A percentile compares a stretch with the other conserved stretches of the same genome.
phyloP scores from a whole-genome alignment of 2,113 vertebrate species.

The Pluvialis apricaria region DNA sequence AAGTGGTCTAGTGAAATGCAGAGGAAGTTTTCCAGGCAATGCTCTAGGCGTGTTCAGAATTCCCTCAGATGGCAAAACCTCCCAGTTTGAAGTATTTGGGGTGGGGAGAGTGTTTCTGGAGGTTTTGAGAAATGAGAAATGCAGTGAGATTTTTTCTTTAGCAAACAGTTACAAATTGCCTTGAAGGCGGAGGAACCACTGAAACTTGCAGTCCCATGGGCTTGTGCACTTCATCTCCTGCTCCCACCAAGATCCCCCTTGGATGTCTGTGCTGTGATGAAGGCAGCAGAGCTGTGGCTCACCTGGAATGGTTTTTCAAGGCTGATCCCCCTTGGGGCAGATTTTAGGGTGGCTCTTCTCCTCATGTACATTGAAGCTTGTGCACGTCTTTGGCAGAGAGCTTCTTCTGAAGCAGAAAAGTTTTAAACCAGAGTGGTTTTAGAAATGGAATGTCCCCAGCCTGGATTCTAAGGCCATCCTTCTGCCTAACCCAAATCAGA shows the following conservation, averaged over 20 bases:
- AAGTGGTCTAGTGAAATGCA: background rate
- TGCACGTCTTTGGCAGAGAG: background rate
- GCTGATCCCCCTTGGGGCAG: background rate
- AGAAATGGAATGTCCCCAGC: background rate
- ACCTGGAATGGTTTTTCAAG: background rate
- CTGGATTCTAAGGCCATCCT: background rate
- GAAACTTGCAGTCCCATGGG: background rate
- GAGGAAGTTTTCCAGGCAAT: background rate
- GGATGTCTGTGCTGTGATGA: background rate
- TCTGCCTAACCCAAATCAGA: background rate
- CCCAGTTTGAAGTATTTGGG: background rate
- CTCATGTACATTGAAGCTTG: background rate
- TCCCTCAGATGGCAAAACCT: background rate
- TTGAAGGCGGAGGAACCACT: background rate
- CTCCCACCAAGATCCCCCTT: background rate
- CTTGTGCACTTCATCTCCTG: background rate
- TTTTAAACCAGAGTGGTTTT: background rate
- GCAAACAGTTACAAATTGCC: background rate
- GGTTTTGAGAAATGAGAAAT: background rate
- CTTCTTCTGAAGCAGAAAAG: background rate
- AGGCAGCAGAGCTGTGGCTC: background rate
- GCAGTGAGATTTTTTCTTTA: background rate
- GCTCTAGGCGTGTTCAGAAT: background rate
- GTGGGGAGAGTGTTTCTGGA: background rate
- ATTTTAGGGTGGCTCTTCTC: background rate